A percentile compares a stretch with the other conserved stretches of the same genome.
These are phyloP conservation scores for Clusia tigrina DNA, from an alignment of 2,888 invertebrate species.

Conservation along the genomic window DNA sequence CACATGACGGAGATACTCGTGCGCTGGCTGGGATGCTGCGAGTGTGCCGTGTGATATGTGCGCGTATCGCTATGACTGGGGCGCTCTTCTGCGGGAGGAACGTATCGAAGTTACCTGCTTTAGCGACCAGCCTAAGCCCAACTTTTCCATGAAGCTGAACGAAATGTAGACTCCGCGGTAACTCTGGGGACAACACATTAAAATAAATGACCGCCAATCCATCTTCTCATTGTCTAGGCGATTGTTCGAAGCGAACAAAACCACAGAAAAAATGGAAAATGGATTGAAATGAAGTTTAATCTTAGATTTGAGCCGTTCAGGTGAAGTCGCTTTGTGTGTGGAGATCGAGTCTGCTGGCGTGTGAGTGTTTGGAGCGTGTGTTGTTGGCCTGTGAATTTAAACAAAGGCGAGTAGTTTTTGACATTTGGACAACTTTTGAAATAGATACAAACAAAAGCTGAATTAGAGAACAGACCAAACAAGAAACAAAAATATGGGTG, in stretches of 20 bases:
- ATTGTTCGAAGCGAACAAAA: slow-evolving; percentile 27
- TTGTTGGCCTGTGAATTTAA: background rate
- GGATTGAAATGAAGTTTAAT: slow-evolving; percentile 13
- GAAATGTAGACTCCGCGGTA: slow-evolving; percentile 47
- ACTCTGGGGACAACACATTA: slow-evolving; percentile 60
- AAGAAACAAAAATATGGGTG: background rate
- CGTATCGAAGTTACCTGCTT: background rate
- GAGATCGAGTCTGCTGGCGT: background rate
- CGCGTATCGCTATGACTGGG: too few species aligned
- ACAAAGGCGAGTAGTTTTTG: slow-evolving; percentile 21
- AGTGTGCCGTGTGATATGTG: background rate
- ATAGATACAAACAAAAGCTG: slow-evolving; percentile 12
- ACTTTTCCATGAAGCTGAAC: background rate
- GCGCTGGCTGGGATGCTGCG: background rate
- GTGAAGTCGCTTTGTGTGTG: slow-evolving; percentile 2
- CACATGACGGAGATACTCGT: too few species aligned
- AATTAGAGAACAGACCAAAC: background rate
- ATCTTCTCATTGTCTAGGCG: slow-evolving; percentile 51
- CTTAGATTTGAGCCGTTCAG: slow-evolving; percentile 1
- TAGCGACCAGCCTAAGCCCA: background rate
- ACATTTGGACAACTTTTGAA: slow-evolving; percentile 14
- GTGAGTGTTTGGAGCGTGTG: slow-evolving; percentile 9
- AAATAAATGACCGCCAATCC: slow-evolving; percentile 60
- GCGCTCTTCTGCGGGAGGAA: too few species aligned
- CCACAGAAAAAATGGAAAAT: slow-evolving; percentile 8